Percentiles rank a stretch among this genome's conserved stretches.
phyloP scores from a whole-genome alignment of 2,113 vertebrate genomes.

The Chaenogobius annularis region DNA sequence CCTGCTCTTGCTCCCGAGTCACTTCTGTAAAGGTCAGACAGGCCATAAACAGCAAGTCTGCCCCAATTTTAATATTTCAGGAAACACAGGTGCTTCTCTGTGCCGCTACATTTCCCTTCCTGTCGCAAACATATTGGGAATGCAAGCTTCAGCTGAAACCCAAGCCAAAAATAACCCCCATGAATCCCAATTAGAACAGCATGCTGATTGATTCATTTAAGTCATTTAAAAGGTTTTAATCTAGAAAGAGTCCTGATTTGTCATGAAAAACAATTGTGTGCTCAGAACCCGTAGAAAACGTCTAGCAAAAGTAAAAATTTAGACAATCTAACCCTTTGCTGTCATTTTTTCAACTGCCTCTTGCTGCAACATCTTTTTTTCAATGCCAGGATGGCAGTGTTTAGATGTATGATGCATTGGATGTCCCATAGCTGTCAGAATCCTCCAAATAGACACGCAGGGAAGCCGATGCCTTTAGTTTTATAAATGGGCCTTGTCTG shows the following conservation, averaged over 20 bases:
- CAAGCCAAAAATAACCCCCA: slow-evolving; percentile 39
- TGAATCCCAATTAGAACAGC: slow-evolving; percentile 70
- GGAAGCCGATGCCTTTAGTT: slow-evolving; percentile 43
- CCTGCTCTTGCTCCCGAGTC: slow-evolving; percentile 22
- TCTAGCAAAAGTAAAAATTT: slow-evolving; percentile 38
- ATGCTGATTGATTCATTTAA: slow-evolving; percentile 17
- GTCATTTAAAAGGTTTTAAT: slow-evolving; percentile 69
- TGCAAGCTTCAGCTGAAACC: slow-evolving; percentile 27
- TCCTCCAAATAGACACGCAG: slow-evolving; percentile 42
- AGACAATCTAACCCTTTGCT: slow-evolving; percentile 28
- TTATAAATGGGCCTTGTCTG: slow-evolving; percentile 65
- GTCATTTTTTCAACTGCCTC: slow-evolving; percentile 53
- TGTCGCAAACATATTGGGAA: slow-evolving; percentile 14
- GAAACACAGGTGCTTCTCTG: slow-evolving; percentile 59
- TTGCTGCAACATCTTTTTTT: slow-evolving; percentile 47
- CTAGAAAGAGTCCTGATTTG: slow-evolving; percentile 58
- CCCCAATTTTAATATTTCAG: slow-evolving; percentile 60
- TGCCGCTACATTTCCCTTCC: slow-evolving; percentile 28
- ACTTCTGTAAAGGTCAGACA: slow-evolving; percentile 36
- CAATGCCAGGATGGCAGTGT: slow-evolving; percentile 22
- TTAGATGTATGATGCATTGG: slow-evolving; percentile 43
- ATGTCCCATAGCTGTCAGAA: slow-evolving; percentile 43
- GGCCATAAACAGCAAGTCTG: slow-evolving; percentile 42
- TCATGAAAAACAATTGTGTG: slow-evolving; percentile 68
- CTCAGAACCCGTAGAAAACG: slow-evolving; percentile 44